These are phyloP conservation scores for Brachionus angularis DNA, from an alignment of 1,140 invertebrate species.

Conservation along the genomic window DNA sequence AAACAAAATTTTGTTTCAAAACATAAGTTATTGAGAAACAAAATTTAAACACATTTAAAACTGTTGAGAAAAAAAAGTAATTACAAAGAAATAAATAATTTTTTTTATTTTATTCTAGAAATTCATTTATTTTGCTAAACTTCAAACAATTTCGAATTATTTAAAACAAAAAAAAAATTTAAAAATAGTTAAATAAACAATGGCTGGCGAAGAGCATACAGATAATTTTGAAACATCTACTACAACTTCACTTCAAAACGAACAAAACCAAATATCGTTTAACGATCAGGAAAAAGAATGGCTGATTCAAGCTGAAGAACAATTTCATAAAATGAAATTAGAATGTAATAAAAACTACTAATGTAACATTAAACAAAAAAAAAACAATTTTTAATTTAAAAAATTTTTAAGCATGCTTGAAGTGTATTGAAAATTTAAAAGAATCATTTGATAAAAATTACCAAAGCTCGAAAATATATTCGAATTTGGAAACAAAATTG, in stretches of 20 bases:
- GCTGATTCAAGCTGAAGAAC: conserved; percentile 10
- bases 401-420: conserved; percentile 2
- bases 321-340: neutral
- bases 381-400: neutral
- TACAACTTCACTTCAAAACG: neutral
- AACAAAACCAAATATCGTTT: neutral
- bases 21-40: too few relatives aligned
- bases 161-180: too few relatives aligned
- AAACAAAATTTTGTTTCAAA: too few relatives aligned
- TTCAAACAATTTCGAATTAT: too few relatives aligned
- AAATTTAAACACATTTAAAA: too few relatives aligned
- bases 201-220: conserved; percentile 1
- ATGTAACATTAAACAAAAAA: neutral
- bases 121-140: too few relatives aligned
- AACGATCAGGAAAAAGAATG: conserved; percentile 38
- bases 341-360: conserved; percentile 11
- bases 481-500: conserved; percentile 20
- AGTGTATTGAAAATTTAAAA: conserved; percentile 22
- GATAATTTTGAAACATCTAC: conserved; percentile 1
- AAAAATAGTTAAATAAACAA: too few relatives aligned
- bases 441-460: conserved; percentile 31
- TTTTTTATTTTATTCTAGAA: too few relatives aligned
- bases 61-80: too few relatives aligned
- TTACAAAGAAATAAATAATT: too few relatives aligned
- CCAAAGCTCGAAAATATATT: conserved; percentile 7